Evolutionary conservation across 2,113 vertebrate species (phyloP).

Genomic region (Alligator mississippiensis): DNA sequence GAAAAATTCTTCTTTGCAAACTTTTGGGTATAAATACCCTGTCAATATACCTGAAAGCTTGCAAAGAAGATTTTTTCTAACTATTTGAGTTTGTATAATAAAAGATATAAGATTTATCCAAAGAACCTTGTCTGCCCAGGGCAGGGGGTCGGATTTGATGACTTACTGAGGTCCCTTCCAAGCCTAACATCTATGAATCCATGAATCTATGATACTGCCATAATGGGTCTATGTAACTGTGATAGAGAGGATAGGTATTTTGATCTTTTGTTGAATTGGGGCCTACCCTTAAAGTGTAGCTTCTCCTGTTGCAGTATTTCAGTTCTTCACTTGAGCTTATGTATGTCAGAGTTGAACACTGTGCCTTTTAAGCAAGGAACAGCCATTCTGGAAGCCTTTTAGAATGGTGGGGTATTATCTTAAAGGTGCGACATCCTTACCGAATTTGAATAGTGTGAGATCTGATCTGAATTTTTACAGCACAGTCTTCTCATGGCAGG

Average conservation of each 20-base stretch:
- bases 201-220: no score
- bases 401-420: not conserved
- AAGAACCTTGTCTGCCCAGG: no score
- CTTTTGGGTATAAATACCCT: no score
- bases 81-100: no score
- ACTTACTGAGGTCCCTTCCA: no score
- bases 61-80: no score
- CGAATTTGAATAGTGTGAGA: not conserved
- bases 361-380: not conserved
- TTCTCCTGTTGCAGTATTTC: not conserved
- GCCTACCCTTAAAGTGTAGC: not conserved
- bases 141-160: no score
- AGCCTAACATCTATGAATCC: no score
- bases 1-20: no score
- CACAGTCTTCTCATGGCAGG: not conserved
- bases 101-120: no score
- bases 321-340: not conserved
- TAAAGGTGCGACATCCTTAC: not conserved
- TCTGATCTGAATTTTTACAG: slow-evolving; percentile 3
- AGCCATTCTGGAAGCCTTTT: not conserved
- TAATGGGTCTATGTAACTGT: no score
- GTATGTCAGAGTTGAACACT: not conserved
- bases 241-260: not conserved
- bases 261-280: not conserved
- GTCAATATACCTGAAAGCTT: no score